Percentiles rank a stretch among this genome's conserved stretches.
Evolutionary conservation across 2,797 vertebrate genomes (phyloP).

Genomic region (Pantherophis vulpinus): DNA sequence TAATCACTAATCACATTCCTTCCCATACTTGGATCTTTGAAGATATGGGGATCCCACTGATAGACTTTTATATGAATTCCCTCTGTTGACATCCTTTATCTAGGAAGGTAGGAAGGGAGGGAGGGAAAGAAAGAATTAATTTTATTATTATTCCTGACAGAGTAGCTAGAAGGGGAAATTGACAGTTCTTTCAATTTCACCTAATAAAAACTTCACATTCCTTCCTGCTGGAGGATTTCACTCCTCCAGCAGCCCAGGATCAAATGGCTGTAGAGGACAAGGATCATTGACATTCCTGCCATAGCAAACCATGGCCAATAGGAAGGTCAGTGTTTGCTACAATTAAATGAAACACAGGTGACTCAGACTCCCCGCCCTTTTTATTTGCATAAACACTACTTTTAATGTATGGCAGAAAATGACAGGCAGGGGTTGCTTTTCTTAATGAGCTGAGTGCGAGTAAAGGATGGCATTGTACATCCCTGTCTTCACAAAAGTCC

Average conservation of each 20-base stretch:
- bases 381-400: background rate
- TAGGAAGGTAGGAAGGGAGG: no score
- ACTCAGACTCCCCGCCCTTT: background rate
- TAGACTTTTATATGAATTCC: background rate
- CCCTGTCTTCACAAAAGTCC: background rate
- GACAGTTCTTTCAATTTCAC: background rate
- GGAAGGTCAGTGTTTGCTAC: background rate
- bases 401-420: background rate
- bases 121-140: background rate
- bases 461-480: background rate
- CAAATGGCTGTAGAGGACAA: background rate
- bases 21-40: background rate
- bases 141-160: background rate
- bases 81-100: background rate
- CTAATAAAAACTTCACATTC: background rate
- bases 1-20: background rate
- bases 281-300: background rate
- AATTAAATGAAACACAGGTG: background rate
- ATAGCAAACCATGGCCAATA: background rate
- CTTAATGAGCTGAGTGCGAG: background rate
- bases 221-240: background rate
- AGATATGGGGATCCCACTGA: background rate
- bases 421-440: background rate
- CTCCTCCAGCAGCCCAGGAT: background rate
- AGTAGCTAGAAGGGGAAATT: background rate